Conservation (phyloP, 2,113 vertebrate genomes). For the Echinops telfairi region DNA sequence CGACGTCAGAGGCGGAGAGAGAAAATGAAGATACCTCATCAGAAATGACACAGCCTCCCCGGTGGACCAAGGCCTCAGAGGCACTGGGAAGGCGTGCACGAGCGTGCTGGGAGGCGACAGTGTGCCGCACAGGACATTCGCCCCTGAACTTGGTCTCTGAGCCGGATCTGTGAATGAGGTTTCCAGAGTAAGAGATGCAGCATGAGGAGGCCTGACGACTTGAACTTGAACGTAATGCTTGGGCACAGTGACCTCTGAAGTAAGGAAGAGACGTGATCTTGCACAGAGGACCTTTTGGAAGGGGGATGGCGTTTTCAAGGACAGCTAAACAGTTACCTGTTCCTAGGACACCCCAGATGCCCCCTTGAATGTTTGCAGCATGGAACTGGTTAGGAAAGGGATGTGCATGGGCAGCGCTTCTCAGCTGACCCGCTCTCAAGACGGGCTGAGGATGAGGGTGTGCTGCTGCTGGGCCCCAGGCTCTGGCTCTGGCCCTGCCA, state of each 20-base stretch:
- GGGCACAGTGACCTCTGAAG: not conserved
- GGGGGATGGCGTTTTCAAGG: not conserved
- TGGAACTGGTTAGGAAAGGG: not conserved
- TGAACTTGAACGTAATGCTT: not conserved
- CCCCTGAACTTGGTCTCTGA: not conserved
- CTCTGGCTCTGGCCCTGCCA: not conserved
- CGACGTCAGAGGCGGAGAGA: not conserved
- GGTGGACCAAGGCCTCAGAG: not conserved
- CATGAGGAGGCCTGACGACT: too few relatives aligned
- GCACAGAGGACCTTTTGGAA: not conserved
- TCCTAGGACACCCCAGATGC: not conserved
- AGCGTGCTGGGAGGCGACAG: not conserved
- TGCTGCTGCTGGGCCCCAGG: rapidly evolving
- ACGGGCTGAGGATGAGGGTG: not conserved
- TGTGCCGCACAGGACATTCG: too few relatives aligned
- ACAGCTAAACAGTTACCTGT: not conserved
- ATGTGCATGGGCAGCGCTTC: not conserved
- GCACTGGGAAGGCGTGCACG: rapidly evolving
- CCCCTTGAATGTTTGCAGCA: not conserved
- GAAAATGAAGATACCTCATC: not conserved
- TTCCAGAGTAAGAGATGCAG: not conserved
- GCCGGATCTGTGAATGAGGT: not conserved
- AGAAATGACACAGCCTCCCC: too few relatives aligned
- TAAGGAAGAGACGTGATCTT: not conserved
- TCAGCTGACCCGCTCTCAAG: not conserved